Evolutionary conservation across 2,888 invertebrate genomes (phyloP).

Genomic region (Synergus japonicus): DNA sequence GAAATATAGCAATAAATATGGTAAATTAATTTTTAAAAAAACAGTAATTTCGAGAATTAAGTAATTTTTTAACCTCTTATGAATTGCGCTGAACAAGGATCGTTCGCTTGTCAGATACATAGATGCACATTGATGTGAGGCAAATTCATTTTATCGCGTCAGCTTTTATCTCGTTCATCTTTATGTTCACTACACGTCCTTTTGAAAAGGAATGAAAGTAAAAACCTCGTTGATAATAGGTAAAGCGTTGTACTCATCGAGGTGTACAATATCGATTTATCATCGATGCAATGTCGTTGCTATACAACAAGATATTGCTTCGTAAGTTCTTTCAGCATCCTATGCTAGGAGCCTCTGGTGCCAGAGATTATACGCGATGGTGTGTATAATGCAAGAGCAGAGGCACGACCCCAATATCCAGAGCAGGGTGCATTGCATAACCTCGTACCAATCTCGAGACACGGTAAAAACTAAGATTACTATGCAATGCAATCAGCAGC

Average conservation of each 20-base stretch:
- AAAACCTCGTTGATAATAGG: slow-evolving; percentile 30
- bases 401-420: slow-evolving; percentile 38
- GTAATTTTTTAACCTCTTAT: neutral
- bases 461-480: slow-evolving; percentile 74
- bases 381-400: slow-evolving; percentile 9
- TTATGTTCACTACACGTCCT: slow-evolving; percentile 8
- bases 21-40: neutral
- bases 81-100: neutral
- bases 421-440: slow-evolving; percentile 42
- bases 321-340: slow-evolving; percentile 37
- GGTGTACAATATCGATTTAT: slow-evolving; percentile 33
- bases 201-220: slow-evolving; percentile 20
- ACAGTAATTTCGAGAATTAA: neutral
- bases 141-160: neutral
- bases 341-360: slow-evolving; percentile 20
- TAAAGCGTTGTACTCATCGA: slow-evolving; percentile 24
- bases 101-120: neutral
- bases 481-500: slow-evolving; percentile 72
- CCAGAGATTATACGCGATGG: slow-evolving; percentile 31
- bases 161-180: slow-evolving; percentile 30
- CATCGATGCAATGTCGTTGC: slow-evolving; percentile 24
- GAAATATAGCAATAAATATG: neutral
- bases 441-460: slow-evolving; percentile 62
- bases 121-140: neutral
- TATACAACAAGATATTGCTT: slow-evolving; percentile 36